A percentile compares a stretch with the other conserved stretches of the same genome.
These are phyloP conservation scores for Vidua macroura DNA, from an alignment of 2,113 vertebrate species.

Conservation along the genomic window DNA sequence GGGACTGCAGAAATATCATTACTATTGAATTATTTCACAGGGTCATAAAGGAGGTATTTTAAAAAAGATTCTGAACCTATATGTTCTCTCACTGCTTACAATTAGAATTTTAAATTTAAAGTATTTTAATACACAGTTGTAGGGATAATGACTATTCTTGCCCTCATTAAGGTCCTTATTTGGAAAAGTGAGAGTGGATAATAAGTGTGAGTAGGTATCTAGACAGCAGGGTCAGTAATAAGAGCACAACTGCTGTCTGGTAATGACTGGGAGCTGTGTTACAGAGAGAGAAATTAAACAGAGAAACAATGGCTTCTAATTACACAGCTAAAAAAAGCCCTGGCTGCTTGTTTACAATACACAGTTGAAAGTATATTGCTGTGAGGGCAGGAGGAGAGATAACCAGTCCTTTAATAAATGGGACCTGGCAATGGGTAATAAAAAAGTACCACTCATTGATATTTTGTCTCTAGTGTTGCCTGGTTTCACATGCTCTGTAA, in stretches of 20 bases:
- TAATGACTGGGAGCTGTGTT: conserved; percentile 18
- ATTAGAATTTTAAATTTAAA: background rate
- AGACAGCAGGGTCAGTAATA: background rate
- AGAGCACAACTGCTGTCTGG: background rate
- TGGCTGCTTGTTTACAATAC: background rate
- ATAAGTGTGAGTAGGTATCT: background rate
- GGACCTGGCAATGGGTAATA: background rate
- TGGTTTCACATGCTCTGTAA: background rate
- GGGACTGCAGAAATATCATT: background rate
- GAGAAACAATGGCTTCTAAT: conserved; percentile 1
- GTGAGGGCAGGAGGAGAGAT: background rate
- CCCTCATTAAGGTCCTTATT: background rate
- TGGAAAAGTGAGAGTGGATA: background rate
- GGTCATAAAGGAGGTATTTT: background rate
- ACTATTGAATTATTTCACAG: background rate
- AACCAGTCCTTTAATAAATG: background rate
- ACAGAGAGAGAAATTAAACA: conserved; percentile 21
- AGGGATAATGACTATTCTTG: background rate
- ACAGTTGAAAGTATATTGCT: background rate
- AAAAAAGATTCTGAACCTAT: background rate
- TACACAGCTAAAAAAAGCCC: background rate
- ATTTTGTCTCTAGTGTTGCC: background rate
- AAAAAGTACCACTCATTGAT: background rate
- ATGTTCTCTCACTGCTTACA: background rate
- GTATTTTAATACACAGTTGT: background rate